Evolutionary conservation across 2,888 invertebrate species (phyloP).

Genomic region (Thereva unica): DNA sequence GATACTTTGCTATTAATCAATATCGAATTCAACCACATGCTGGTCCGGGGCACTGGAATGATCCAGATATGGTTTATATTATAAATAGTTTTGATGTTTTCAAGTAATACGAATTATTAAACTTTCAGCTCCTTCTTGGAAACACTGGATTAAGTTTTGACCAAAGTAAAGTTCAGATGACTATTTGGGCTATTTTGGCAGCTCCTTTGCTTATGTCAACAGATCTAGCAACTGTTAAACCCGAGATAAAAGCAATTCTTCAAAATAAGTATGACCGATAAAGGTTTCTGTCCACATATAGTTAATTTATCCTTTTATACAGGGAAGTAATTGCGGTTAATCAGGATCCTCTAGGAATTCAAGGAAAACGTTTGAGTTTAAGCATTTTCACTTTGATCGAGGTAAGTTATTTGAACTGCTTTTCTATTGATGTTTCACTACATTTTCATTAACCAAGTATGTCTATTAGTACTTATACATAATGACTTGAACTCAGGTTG

Average conservation of each 20-base stretch:
- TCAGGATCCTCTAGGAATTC: slow-evolving; percentile 69
- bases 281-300: neutral
- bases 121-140: slow-evolving; percentile 62
- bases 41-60: slow-evolving; percentile 73
- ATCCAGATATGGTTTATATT: slow-evolving; percentile 68
- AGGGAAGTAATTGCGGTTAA: slow-evolving; percentile 65
- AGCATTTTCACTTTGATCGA: too few species aligned
- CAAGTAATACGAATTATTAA: neutral
- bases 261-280: slow-evolving; percentile 60
- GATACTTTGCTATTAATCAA: slow-evolving; percentile 66
- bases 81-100: slow-evolving; percentile 3
- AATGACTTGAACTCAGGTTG: too few species aligned
- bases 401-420: too few species aligned
- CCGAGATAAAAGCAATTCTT: slow-evolving; percentile 65
- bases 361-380: slow-evolving; percentile 61
- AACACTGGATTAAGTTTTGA: slow-evolving; percentile 69
- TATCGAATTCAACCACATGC: slow-evolving; percentile 63
- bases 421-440: too few species aligned
- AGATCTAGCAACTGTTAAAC: slow-evolving; percentile 66
- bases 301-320: neutral
- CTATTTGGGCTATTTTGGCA: slow-evolving; percentile 73
- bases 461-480: too few species aligned
- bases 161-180: slow-evolving; percentile 74
- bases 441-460: too few species aligned
- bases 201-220: slow-evolving; percentile 74